A percentile compares a stretch with the other conserved stretches of the same genome.
These are phyloP conservation scores for Alsophila aescularia DNA, from an alignment of 2,888 invertebrate species.

Conservation along the genomic window DNA sequence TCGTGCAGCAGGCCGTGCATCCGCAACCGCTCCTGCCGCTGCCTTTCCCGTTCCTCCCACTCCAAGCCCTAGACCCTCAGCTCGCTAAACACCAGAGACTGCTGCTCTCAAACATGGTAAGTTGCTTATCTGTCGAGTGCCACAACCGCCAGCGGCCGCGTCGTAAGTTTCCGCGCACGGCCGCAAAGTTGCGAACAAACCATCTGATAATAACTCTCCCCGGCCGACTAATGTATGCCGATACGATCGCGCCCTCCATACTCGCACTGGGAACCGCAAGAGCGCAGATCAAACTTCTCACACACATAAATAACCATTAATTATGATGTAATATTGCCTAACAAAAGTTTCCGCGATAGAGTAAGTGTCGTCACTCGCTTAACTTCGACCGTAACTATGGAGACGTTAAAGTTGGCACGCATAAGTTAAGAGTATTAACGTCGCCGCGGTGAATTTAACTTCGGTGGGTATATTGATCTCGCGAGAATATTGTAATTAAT, in stretches of 20 bases:
- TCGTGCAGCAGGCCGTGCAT: constrained; percentile 77
- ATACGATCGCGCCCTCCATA: constrained; percentile 58
- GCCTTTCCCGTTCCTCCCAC: constrained; percentile 77
- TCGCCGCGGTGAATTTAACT: constrained; percentile 65
- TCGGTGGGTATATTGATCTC: constrained; percentile 60
- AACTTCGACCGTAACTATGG: constrained; percentile 67
- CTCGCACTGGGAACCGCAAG: constrained; percentile 39
- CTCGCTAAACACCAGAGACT: constrained; percentile 80
- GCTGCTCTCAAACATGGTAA: constrained; percentile 85
- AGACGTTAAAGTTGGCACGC: constrained; percentile 67
- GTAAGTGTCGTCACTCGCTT: constrained; percentile 59
- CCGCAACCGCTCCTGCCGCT: constrained; percentile 68
- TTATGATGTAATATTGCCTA: constrained; percentile 56
- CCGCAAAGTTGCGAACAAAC: constrained; percentile 64
- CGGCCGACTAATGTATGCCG: constrained; percentile 57
- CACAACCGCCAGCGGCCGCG: constrained; percentile 42
- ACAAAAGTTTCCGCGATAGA: constrained; percentile 56
- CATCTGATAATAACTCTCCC: constrained; percentile 71
- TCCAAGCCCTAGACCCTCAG: constrained; percentile 80
- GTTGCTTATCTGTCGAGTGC: constrained; percentile 61
- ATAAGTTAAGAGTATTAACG: constrained; percentile 74
- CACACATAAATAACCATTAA: constrained; percentile 65
- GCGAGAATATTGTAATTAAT: constrained; percentile 63
- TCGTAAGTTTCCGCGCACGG: constrained; percentile 61
- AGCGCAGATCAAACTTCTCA: constrained; percentile 51